Evolutionary conservation across 2,113 vertebrate genomes (phyloP), one percentile per base, ranked within the genome.

Genomic region (Apteryx mantelli): DNA sequence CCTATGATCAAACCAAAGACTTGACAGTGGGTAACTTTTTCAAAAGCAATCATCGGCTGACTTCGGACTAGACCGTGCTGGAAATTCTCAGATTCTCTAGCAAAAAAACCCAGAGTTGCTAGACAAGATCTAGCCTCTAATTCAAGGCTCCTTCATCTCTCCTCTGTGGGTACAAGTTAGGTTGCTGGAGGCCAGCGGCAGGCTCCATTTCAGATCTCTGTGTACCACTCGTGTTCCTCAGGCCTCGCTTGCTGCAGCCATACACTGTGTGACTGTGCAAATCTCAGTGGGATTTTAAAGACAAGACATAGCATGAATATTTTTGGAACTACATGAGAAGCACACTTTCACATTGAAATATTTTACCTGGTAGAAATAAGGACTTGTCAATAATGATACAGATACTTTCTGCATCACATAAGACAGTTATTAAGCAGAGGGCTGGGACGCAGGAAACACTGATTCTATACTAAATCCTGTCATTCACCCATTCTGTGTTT

Each of bases 201-300:
- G 77, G 34, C 58, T 6, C 6, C 78, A 46, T 55, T 89, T 82
- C 53, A 81, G 79, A 92, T 58, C 40, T 81, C 34, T 91, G 46
- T 3, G 0, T 32, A 14, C 38, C 25, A 5, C 2, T 0, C 11
- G 0, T 1, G 0, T 75, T 82, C 88, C n/a, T 94, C 68, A 81
- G 73, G 68, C 56, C 36, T 7, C 40, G 9, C 32, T 80, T 95
- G 73, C 65, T 86, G 64, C 71, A 71, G 28, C 11, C 34, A 21
- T 36, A 34, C 44, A 46, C 20, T 65, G 30, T 40, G 63, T 40
- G 7, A 7, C 30, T 0, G 0, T 30, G 65, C 61, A 78, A 74
- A 50, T 38, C 48, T 65, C 60, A 28, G n/a, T n/a, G 36, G 19
- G 19, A 60, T 71, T 86, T 93, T 88, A 75, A 93, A 82, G 64